Evolutionary conservation across 2,113 vertebrate genomes (phyloP), one percentile per base, ranked within the genome.

Genomic region (Festucalex cinctus): DNA sequence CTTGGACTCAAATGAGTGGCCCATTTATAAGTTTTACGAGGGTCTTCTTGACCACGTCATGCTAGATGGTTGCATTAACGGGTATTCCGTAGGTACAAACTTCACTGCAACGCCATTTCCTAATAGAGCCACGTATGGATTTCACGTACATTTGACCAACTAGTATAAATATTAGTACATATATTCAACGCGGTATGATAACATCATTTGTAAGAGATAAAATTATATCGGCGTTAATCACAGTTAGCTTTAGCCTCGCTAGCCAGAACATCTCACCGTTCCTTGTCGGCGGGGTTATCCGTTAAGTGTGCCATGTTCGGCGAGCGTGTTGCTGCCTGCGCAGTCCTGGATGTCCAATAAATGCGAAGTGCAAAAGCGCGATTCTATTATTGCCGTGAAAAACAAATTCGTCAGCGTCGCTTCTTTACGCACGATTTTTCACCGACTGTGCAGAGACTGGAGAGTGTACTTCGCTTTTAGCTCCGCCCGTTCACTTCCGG

Each of bases 241-340:
- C 22, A 58, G 43, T 46, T 1, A 70, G 70, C 74, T 43, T 53
- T 63, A 78, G 62, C 65, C 36, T 35, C 1, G 37, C 6, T 60
- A 73, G 63, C 43, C 9, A 1, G 0, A 7, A 8, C 1, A 6
- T 32, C 85, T 68, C 39, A 91, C 91, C 91, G 81, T 60, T 91
- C 88, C 71, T 90, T 89, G 5, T 87, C 89, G 0, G 89, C 86
- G 2, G 86, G 89, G 60, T 89, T 90, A 22, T 74, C 56, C 3
- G 80, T 88, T 9, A 89, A 72, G 63, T 90, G 77, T 26, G 89
- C 86, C 89, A 90, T 90, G 0, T 0, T 8, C 1, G 26, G 2
- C 22, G 0, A 16, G 19, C 14, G n/a, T 43, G 59, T 26, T 16
- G 22, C 14, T n/a, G 6, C 13, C 12, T 8, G 8, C 22, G 0